A percentile compares a stretch with the other conserved stretches of the same genome.
phyloP scores from a whole-genome alignment of 2,888 invertebrate species.

The Folsomia candida region DNA sequence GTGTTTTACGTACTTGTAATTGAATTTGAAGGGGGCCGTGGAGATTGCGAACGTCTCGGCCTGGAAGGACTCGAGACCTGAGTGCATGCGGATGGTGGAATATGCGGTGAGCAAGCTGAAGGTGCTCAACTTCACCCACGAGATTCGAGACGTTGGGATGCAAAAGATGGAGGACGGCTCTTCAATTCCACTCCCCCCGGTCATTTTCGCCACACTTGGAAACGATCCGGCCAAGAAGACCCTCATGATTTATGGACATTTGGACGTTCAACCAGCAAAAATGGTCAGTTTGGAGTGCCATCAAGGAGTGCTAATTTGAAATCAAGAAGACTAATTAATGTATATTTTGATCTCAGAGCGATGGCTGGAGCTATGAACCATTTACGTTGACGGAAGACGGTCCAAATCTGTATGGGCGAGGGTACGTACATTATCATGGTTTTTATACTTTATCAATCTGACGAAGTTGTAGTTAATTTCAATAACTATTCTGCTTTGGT shows the following conservation, averaged over 20 bases:
- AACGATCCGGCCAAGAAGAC: slow-evolving; percentile 84
- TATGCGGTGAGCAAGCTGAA: slow-evolving; percentile 72
- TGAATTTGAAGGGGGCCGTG: slow-evolving; percentile 77
- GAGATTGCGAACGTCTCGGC: slow-evolving; percentile 94
- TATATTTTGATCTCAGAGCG: slow-evolving; percentile 59
- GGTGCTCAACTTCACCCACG: slow-evolving; percentile 68
- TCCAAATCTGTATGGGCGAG: slow-evolving; percentile 86
- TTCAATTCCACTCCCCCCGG: slow-evolving; percentile 77
- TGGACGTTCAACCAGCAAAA: slow-evolving; percentile 94
- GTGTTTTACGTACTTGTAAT: too few relatives aligned
- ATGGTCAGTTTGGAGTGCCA: slow-evolving; percentile 65
- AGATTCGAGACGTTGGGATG: slow-evolving; percentile 72
- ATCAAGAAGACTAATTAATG: too few relatives aligned
- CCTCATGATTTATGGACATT: slow-evolving; percentile 90
- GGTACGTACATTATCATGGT: slow-evolving; percentile 55
- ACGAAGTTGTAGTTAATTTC: too few relatives aligned
- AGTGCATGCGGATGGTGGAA: slow-evolving; percentile 79
- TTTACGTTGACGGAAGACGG: slow-evolving; percentile 83
- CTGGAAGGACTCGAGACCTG: slow-evolving; percentile 75
- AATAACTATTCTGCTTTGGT: background rate
- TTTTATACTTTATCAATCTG: too few relatives aligned
- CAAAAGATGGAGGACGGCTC: slow-evolving; percentile 62
- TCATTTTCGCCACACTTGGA: slow-evolving; percentile 76
- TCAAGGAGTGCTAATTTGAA: too few relatives aligned
- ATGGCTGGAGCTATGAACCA: slow-evolving; percentile 95